A percentile compares a stretch with the other conserved stretches of the same genome.
phyloP scores from a whole-genome alignment of 2,888 invertebrate species.

The Enchytraeus crypticus region DNA sequence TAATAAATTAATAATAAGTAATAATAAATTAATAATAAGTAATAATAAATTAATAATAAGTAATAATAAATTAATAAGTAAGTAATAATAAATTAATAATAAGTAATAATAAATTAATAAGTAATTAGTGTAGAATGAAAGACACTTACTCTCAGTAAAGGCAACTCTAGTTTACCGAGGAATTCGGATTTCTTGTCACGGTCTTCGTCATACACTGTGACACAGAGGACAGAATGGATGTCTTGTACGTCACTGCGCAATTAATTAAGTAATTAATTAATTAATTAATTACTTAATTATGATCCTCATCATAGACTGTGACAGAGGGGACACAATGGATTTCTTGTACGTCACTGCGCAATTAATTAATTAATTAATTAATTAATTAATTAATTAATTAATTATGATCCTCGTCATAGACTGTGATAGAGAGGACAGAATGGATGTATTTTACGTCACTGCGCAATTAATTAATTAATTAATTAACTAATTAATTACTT shows the following conservation, averaged over 20 bases:
- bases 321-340: too few relatives aligned
- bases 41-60: too few relatives aligned
- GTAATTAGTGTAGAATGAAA: neutral
- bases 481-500: neutral
- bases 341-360: too few relatives aligned
- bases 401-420: conserved; percentile 95
- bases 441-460: conserved; percentile 64
- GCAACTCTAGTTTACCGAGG: conserved; percentile 81
- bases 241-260: conserved; percentile 52
- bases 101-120: neutral
- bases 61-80: too few relatives aligned
- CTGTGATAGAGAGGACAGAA: conserved; percentile 83
- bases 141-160: conserved; percentile 59
- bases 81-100: neutral
- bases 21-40: too few relatives aligned
- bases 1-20: too few relatives aligned
- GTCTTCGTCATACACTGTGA: conserved; percentile 96
- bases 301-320: too few relatives aligned
- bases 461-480: neutral
- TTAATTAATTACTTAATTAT: neutral
- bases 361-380: too few relatives aligned
- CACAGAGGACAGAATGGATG: conserved; percentile 82
- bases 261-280: neutral
- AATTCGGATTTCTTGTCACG: conserved; percentile 90
- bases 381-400: too few relatives aligned